phyloP scores from a whole-genome alignment of 35 echinoderm and acorn worm species.

The Stichopus chloronotus region DNA sequence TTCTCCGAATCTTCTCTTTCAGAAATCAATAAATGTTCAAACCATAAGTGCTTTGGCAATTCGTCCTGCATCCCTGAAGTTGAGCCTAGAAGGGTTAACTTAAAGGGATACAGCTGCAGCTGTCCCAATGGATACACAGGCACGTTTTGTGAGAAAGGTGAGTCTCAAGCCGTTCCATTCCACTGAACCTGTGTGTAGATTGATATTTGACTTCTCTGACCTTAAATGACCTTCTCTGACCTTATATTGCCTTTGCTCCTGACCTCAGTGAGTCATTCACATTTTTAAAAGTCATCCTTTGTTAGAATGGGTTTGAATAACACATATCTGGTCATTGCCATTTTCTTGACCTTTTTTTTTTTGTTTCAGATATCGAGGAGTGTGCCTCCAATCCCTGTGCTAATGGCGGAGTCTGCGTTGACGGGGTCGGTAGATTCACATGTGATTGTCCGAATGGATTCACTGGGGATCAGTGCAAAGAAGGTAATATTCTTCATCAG shows the following conservation, averaged over 20 bases:
- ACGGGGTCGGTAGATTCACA: neutral
- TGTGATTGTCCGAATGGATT: slow-evolving; percentile 54
- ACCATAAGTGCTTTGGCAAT: slow-evolving; percentile 28
- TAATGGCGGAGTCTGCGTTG: slow-evolving; percentile 42
- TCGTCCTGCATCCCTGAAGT: neutral
- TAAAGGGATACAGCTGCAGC: neutral
- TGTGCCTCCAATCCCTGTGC: slow-evolving; percentile 39
- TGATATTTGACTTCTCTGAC: neutral
- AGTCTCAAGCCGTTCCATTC: neutral
- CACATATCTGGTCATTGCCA: neutral
- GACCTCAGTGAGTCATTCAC: neutral
- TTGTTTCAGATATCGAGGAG: slow-evolving; percentile 29
- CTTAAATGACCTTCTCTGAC: neutral
- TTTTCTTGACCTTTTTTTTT: neutral
- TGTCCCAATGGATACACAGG: slow-evolving; percentile 2
- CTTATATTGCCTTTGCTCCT: neutral
- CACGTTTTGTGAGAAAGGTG: slow-evolving; percentile 8
- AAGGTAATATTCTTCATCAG: slow-evolving; percentile 30
- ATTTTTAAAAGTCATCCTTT: neutral
- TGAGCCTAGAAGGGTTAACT: neutral
- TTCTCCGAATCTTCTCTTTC: neutral
- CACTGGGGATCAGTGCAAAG: neutral
- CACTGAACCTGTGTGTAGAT: neutral
- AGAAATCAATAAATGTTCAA: slow-evolving; percentile 28
- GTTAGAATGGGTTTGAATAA: neutral